Evolutionary conservation across 2,888 invertebrate genomes (phyloP), one percentile per base, ranked within the genome.

Genomic region (Nomada flava): DNA sequence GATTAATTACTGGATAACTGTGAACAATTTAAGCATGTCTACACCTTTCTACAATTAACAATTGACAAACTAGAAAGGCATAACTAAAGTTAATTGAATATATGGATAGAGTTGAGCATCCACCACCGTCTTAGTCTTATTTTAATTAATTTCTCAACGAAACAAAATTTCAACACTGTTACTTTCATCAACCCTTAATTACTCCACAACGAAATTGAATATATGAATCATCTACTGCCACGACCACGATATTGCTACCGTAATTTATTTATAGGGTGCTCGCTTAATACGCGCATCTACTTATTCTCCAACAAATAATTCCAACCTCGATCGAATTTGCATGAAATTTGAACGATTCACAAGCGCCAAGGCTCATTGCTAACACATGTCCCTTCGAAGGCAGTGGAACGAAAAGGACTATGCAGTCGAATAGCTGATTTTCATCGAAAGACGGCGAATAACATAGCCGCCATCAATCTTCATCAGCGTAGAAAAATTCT

Each of bases 401-500:
- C 20, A 23, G 4, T 69, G 64, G 59, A 50, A 29, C 44, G 52
- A 75, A 53, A 53, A 53, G 20, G 77, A 36, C 67, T 2, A 47
- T 23, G 23, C 1, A 23, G 63, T 78, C 57, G 69, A 64, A 55
- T 50, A 53, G 36, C 36, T 52, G 68, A 74, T 60, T 50, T 57
- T 50, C 44, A 76, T 26, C 64, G 64, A 50, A n/a, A 23, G 53
- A 55, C 59, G 64, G 57, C 55, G n/a, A 53, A 52, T 59, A 68
- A 53, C 53, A 11, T 20, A 53, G 26, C 72, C 53, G 63, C 7
- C 63, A 81, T 83, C 71, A 63, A 83, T 83, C 82, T 73, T 73
- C 76, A 73, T 83, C 72, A 70, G 36, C 23, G 18, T 36, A 47
- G n/a, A 64, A 64, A 76, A 73, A 83, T 73, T 76, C 76, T 76